Evolutionary conservation across 23 tunicate species (phyloP).

Genomic region (Ciona savignyi): DNA sequence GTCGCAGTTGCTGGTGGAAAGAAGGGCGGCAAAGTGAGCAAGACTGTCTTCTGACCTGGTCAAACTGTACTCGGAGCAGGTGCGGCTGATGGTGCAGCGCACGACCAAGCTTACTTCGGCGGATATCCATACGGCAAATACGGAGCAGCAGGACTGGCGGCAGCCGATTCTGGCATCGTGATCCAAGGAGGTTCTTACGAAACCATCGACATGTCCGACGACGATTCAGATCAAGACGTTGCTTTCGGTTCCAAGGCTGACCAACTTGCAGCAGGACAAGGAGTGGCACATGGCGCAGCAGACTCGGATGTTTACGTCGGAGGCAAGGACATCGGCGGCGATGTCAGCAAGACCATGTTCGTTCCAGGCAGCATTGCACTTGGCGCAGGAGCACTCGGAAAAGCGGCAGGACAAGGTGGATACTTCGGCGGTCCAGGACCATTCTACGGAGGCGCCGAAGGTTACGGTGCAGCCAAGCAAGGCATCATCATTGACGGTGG

Average conservation of each 20-base stretch:
- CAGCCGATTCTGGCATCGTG: conserved; percentile 17
- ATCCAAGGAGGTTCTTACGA: conserved; percentile 20
- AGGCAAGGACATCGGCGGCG: conserved; percentile 2
- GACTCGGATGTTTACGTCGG: conserved; percentile 1
- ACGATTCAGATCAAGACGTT: neutral
- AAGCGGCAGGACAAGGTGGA: neutral
- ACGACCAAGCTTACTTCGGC: neutral
- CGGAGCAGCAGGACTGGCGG: conserved; percentile 2
- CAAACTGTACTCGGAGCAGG: conserved; percentile 8
- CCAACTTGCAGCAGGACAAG: neutral
- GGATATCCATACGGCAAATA: conserved; percentile 1
- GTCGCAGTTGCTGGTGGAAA: conserved; percentile 14
- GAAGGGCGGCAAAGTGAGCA: conserved; percentile 15
- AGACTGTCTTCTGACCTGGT: conserved; percentile 18
- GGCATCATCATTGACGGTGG: neutral
- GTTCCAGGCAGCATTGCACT: neutral
- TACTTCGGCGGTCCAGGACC: neutral
- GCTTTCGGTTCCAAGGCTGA: conserved; percentile 1
- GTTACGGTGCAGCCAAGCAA: neutral
- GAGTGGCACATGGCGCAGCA: neutral
- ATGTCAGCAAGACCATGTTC: conserved; percentile 5
- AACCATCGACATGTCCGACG: neutral
- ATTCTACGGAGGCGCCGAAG: neutral
- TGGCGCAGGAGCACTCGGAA: conserved; percentile 10
- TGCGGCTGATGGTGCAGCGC: neutral